Conservation (phyloP, 2,113 vertebrate genomes). For the Choloepus hoffmanni region DNA sequence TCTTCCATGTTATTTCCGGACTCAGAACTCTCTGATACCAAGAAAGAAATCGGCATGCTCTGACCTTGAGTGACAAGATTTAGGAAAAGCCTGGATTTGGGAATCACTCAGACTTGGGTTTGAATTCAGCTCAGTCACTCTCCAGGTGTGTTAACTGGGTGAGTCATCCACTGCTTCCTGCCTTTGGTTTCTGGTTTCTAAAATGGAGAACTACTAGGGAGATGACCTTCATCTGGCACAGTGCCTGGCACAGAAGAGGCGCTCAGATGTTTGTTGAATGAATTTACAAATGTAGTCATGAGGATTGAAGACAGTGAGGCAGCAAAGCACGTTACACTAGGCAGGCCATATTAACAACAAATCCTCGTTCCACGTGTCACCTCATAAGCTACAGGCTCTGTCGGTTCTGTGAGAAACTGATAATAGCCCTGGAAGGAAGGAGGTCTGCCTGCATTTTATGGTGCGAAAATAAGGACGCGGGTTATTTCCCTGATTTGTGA, state of each 20-base stretch:
- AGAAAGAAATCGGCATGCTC: neutral
- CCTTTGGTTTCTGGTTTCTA: neutral
- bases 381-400: fast-evolving
- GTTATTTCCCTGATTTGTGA: slow-evolving; percentile 36
- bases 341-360: too few species aligned
- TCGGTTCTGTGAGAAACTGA: neutral
- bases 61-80: neutral
- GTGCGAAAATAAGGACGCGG: neutral
- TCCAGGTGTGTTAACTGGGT: neutral
- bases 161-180: neutral
- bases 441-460: neutral
- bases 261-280: neutral
- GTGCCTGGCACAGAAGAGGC: neutral
- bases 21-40: neutral
- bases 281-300: neutral
- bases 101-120: neutral
- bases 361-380: fast-evolving
- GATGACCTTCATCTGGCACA: too few species aligned
- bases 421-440: neutral
- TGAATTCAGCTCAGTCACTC: neutral
- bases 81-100: neutral
- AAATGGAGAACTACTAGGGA: neutral
- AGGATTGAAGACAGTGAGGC: neutral
- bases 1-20: neutral
- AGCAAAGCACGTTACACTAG: fast-evolving